These are phyloP conservation scores for Torymus aiolomorphi DNA, from an alignment of 2,888 invertebrate genomes.

Conservation along the genomic window DNA sequence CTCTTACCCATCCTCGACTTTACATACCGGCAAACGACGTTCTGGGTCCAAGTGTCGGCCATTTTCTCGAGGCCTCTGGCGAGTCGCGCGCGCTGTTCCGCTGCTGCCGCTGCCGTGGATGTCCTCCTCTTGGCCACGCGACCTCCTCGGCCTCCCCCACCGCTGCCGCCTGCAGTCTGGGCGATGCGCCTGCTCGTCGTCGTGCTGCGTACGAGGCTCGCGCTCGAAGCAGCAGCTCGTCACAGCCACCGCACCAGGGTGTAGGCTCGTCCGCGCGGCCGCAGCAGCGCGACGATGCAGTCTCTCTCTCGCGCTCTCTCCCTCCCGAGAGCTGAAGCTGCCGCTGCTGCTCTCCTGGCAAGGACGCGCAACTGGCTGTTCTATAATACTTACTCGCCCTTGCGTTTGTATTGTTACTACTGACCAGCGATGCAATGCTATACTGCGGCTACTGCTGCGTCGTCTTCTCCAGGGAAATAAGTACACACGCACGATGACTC, in stretches of 20 bases:
- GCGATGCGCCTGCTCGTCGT: background rate
- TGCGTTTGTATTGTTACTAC: too few relatives aligned
- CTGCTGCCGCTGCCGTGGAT: too few relatives aligned
- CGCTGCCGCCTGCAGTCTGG: background rate
- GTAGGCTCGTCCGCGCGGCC: slow-evolving; percentile 5
- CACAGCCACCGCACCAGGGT: slow-evolving; percentile 1
- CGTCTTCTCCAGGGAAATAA: too few relatives aligned
- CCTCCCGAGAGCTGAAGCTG: too few relatives aligned
- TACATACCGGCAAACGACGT: slow-evolving; percentile 71
- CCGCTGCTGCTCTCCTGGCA: too few relatives aligned
- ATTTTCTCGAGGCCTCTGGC: slow-evolving; percentile 67
- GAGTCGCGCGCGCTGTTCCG: slow-evolving; percentile 26
- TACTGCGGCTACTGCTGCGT: too few relatives aligned
- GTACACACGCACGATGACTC: too few relatives aligned
- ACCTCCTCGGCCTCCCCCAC: background rate
- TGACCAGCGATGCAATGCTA: too few relatives aligned
- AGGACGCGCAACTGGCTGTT: too few relatives aligned
- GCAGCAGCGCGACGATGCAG: slow-evolving; percentile 8
- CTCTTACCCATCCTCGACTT: too few relatives aligned
- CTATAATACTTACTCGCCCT: too few relatives aligned
- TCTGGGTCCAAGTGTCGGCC: slow-evolving; percentile 74
- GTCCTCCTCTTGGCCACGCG: background rate
- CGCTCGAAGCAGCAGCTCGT: slow-evolving; percentile 12
- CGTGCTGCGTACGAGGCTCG: slow-evolving; percentile 6
- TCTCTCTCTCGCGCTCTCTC: slow-evolving; percentile 2